These are phyloP conservation scores for Eupithecia exiguata DNA, from an alignment of 2,888 invertebrate species.

Conservation along the genomic window DNA sequence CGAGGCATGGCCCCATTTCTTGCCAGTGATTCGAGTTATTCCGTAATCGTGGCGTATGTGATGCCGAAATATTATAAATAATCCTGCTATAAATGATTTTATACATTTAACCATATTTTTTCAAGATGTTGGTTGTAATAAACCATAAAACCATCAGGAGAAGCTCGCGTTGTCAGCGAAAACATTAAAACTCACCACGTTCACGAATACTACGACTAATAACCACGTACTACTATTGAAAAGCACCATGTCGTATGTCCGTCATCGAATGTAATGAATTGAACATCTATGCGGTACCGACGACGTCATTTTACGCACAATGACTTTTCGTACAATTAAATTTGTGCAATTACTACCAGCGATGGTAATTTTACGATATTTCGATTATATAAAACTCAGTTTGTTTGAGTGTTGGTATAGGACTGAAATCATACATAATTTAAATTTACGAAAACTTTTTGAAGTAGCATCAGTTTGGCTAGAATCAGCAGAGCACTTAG, in stretches of 20 bases:
- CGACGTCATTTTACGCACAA: not conserved
- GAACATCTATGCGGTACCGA: not conserved
- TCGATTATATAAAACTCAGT: not conserved
- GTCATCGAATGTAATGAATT: not conserved
- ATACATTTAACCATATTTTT: not conserved
- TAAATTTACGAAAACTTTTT: too few relatives aligned
- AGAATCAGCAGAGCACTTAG: too few relatives aligned
- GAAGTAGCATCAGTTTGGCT: too few relatives aligned
- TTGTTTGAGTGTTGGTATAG: not conserved
- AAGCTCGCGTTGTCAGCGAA: not conserved
- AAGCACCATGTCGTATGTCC: not conserved
- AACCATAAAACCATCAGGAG: not conserved
- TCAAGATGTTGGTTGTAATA: not conserved
- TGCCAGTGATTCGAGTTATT: not conserved
- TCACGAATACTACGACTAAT: not conserved
- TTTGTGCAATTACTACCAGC: not conserved
- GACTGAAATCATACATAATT: not conserved
- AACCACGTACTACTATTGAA: not conserved
- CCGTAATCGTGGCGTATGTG: not conserved
- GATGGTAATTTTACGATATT: not conserved
- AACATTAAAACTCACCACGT: not conserved
- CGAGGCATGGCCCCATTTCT: not conserved
- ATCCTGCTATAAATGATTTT: not conserved
- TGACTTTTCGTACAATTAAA: not conserved
- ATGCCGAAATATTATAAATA: not conserved